Evolutionary conservation across 2,888 invertebrate species (phyloP).

Genomic region (Clusia tigrina): DNA sequence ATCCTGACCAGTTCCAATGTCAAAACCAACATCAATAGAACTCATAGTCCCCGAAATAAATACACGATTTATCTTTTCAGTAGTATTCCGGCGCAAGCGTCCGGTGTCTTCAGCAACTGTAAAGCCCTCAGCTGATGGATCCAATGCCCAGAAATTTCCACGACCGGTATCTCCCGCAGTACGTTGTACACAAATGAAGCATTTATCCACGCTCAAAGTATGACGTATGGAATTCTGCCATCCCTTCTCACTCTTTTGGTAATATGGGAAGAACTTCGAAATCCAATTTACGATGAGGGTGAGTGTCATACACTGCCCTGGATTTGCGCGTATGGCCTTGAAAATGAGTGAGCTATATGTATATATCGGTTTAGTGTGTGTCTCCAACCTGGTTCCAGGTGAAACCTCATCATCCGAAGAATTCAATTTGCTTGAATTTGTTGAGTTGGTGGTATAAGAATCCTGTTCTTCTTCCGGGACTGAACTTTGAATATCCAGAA

Average conservation of each 20-base stretch:
- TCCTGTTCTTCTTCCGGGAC: too few relatives aligned
- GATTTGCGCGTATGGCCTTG: slow-evolving; percentile 95
- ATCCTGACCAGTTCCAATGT: slow-evolving; percentile 23
- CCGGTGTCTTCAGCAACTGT: slow-evolving; percentile 97
- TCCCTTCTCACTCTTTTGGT: slow-evolving; percentile 94
- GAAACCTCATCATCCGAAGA: too few relatives aligned
- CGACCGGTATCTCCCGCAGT: slow-evolving; percentile 98
- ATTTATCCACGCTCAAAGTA: slow-evolving; percentile 79
- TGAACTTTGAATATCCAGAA: too few relatives aligned
- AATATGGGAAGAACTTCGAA: slow-evolving; percentile 95
- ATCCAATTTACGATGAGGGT: slow-evolving; percentile 98
- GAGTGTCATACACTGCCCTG: slow-evolving; percentile 87
- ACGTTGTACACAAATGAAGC: slow-evolving; percentile 93
- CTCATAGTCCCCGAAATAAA: not conserved
- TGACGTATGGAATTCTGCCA: slow-evolving; percentile 91
- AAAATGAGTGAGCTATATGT: slow-evolving; percentile 98
- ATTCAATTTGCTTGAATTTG: too few relatives aligned
- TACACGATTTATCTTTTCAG: not conserved
- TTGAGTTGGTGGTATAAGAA: too few relatives aligned
- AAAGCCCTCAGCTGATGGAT: slow-evolving; percentile 92
- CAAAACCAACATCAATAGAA: slow-evolving; percentile 23
- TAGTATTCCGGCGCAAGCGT: slow-evolving; percentile 75
- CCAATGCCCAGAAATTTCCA: slow-evolving; percentile 99
- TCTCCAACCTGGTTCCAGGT: too few relatives aligned
- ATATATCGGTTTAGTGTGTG: slow-evolving; percentile 91